These are phyloP conservation scores for Platyura marginata DNA, from an alignment of 1,140 invertebrate genomes.

Conservation along the genomic window DNA sequence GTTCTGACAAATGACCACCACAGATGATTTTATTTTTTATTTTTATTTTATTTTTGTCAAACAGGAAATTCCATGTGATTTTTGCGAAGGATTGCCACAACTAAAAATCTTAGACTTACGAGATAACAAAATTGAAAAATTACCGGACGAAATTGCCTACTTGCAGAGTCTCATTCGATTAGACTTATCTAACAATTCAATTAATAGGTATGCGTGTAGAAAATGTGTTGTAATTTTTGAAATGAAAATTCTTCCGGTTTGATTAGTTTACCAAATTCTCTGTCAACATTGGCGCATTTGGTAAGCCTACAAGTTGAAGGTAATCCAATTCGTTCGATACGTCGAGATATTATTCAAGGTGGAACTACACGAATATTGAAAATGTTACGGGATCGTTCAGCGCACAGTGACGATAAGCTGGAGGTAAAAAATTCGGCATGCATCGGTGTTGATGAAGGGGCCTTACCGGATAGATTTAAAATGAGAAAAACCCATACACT, in stretches of 20 bases:
- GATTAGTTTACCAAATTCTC: constrained; percentile 54
- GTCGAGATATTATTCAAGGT: constrained; percentile 57
- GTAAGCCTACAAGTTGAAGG: constrained; percentile 69
- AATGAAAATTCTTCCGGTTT: too few relatives aligned
- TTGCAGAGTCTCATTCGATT: constrained; percentile 57
- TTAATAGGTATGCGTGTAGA: too few relatives aligned
- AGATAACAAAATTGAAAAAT: constrained; percentile 47
- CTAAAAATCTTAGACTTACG: constrained; percentile 56
- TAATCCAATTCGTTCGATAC: constrained; percentile 59
- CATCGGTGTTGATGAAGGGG: constrained; percentile 7
- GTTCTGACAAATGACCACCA: too few relatives aligned
- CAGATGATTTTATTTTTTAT: too few relatives aligned
- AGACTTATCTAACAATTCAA: constrained; percentile 60
- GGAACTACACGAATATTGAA: constrained; percentile 66
- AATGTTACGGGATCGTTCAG: constrained; percentile 46
- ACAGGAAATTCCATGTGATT: constrained; percentile 44
- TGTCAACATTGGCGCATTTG: constrained; percentile 59
- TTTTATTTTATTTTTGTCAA: constrained; percentile 13
- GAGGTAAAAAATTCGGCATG: constrained; percentile 7
- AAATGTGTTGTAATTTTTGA: too few relatives aligned
- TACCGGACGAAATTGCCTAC: constrained; percentile 61
- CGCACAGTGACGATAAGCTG: constrained; percentile 24
- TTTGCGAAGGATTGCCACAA: constrained; percentile 45
- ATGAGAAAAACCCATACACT: constrained; percentile 52
- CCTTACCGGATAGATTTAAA: constrained; percentile 42